Percentiles rank a stretch among this genome's conserved stretches.
Evolutionary conservation across 2,113 vertebrate genomes (phyloP).

Genomic region (Gnathonemus echidnorhynchus): DNA sequence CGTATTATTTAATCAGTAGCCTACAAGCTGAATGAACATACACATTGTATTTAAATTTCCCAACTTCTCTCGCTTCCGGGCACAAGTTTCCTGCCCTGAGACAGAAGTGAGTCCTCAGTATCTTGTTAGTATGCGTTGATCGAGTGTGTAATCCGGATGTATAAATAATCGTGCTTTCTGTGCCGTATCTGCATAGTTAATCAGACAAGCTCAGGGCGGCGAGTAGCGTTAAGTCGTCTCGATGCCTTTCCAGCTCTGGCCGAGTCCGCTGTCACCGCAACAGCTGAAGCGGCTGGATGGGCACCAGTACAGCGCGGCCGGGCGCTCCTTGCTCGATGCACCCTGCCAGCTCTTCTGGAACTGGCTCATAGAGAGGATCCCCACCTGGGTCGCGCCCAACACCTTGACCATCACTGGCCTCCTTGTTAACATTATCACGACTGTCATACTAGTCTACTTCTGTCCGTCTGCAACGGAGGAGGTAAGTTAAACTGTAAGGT

Average conservation of each 20-base stretch:
- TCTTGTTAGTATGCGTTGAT: neutral
- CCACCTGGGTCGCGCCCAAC: constrained; percentile 84
- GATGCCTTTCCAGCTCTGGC: constrained; percentile 44
- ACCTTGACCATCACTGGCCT: constrained; percentile 81
- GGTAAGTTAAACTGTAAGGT: constrained; percentile 58
- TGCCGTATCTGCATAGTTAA: neutral
- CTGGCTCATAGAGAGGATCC: constrained; percentile 78
- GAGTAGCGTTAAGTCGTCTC: neutral
- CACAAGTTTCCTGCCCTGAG: constrained; percentile 42
- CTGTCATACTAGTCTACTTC: constrained; percentile 70
- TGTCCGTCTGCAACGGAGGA: constrained; percentile 85
- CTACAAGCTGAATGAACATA: neutral
- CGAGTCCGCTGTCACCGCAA: constrained; percentile 73
- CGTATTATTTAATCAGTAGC: neutral
- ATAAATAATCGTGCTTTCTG: neutral
- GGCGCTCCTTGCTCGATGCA: constrained; percentile 80
- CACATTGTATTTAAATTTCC: constrained; percentile 41
- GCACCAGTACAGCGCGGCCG: constrained; percentile 78
- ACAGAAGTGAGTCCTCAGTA: constrained; percentile 1
- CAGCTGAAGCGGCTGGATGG: constrained; percentile 86
- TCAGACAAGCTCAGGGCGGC: neutral
- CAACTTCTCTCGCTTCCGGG: constrained; percentile 48
- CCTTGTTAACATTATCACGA: constrained; percentile 70
- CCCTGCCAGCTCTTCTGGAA: constrained; percentile 83
- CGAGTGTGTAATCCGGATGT: neutral